Base-by-base conservation (phyloP, 2,113 vertebrate species). In the Leiothrix lutea region DNA sequence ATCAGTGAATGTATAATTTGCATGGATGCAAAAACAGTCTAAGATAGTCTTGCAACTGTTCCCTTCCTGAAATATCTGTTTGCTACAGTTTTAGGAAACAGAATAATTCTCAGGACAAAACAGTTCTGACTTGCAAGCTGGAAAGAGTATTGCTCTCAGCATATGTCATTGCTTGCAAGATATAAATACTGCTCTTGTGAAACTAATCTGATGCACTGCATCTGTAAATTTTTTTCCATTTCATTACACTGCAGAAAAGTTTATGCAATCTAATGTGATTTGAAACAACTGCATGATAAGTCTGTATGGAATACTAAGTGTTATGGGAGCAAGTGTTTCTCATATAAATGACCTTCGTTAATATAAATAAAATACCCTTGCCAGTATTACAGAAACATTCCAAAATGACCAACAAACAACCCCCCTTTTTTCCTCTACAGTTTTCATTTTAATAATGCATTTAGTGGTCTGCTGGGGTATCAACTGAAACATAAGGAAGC, bases 231-330 rank as follows among this genome's bases (percentile, higher is more conserved):
- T 90, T 85, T 83, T 83, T 64, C 86, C 65, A 50, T 71, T 73
- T 74, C 86, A 94, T 89, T 92, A 94, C 44, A 79, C 48, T 92
- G 77, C 83, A 94, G 74, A 88, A 83, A 90, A 74, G 75, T 86
- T 95, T 86, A 92, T 66, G 71, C 40, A 83, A 88, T 67, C 56
- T 88, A 83, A 90, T 62, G 56, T 78, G 75, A 78, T 91, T 94
- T 86, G 74, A 82, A 93, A 94, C 70, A 64, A 77, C 61, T 72
- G 77, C 60, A 86, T 50, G 77, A 2, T 75, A 90, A 80, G 21
- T 66, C 88, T 18, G 5, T 58, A 80, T 8, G 58, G 92, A 96
- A 95, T 88, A 65, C 50, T 53, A 94, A 80, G 40, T 64, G 51
- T 69, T 82, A 65, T 42, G 26, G 48, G 40, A 95, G 11, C 36